Conservation (phyloP, 2,797 vertebrate species). For the Platalea minor region DNA sequence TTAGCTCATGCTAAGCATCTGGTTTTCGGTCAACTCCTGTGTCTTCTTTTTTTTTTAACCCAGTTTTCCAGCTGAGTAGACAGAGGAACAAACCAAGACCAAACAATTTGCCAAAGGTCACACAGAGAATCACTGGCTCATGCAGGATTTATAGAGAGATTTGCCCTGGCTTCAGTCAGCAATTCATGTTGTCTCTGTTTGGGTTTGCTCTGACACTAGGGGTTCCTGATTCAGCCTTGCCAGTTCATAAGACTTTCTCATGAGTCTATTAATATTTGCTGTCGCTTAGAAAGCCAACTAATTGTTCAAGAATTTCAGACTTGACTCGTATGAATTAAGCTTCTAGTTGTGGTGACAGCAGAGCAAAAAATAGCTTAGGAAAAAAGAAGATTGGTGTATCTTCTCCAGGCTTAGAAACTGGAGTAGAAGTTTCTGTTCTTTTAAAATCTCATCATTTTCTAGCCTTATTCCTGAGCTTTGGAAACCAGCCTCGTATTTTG, state of each 20-base stretch:
- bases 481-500: background rate
- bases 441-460: background rate
- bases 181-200: slow-evolving; percentile 38
- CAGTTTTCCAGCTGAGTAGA: slow-evolving; percentile 59
- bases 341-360: background rate
- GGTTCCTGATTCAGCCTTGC: slow-evolving; percentile 12
- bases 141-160: slow-evolving; percentile 41
- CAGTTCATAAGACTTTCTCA: slow-evolving; percentile 33
- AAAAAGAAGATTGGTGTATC: background rate
- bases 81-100: slow-evolving; percentile 61
- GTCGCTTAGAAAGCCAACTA: background rate
- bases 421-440: background rate
- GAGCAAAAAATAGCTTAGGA: background rate
- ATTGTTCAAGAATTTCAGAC: slow-evolving; percentile 29
- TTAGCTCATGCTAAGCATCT: slow-evolving; percentile 51
- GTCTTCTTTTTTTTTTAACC: background rate
- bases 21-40: background rate
- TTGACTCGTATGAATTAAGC: slow-evolving; percentile 10
- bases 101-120: slow-evolving; percentile 58
- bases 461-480: background rate
- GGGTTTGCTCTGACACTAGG: slow-evolving; percentile 19
- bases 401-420: background rate
- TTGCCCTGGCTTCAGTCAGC: slow-evolving; percentile 50
- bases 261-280: slow-evolving; percentile 31
- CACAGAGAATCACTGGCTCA: slow-evolving; percentile 20